phyloP scores from a whole-genome alignment of 2,888 invertebrate genomes.

The Helleia helle region DNA sequence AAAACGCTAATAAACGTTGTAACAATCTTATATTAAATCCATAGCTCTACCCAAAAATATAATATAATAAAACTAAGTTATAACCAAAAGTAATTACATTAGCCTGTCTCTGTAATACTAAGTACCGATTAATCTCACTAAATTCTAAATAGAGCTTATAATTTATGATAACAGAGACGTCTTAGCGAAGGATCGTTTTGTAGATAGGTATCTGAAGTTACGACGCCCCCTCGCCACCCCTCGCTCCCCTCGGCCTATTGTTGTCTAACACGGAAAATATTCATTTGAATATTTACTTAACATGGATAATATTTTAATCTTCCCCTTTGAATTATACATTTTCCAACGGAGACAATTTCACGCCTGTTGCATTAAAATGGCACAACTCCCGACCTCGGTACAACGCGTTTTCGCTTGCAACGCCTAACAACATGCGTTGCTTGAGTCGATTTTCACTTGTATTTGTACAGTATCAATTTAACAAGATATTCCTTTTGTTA shows the following conservation, averaged over 20 bases:
- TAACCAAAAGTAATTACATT: slow-evolving; percentile 10
- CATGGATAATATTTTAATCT: slow-evolving; percentile 76
- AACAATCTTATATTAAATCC: no score
- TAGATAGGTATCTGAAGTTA: slow-evolving; percentile 73
- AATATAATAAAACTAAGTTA: no score
- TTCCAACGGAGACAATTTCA: slow-evolving; percentile 73
- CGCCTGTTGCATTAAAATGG: slow-evolving; percentile 47
- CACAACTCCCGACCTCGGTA: slow-evolving; percentile 34
- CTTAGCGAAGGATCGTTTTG: slow-evolving; percentile 68
- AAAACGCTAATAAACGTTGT: no score
- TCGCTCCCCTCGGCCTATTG: slow-evolving; percentile 62
- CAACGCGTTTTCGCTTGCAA: slow-evolving; percentile 39
- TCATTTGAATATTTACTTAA: slow-evolving; percentile 76
- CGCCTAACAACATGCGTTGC: slow-evolving; percentile 18
- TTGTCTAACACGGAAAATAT: slow-evolving; percentile 75
- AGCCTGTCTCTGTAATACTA: slow-evolving; percentile 26
- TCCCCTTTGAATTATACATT: slow-evolving; percentile 75
- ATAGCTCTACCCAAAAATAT: no score
- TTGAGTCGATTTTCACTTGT: slow-evolving; percentile 42
- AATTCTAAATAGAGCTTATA: slow-evolving; percentile 67
- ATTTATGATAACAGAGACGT: slow-evolving; percentile 68
- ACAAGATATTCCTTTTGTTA: slow-evolving; percentile 75
- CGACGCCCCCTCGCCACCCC: slow-evolving; percentile 63
- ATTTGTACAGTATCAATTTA: slow-evolving; percentile 64
- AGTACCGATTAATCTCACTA: slow-evolving; percentile 56